These are phyloP conservation scores for Zaprionus gabonicus DNA, from an alignment of 1,140 invertebrate genomes.

Conservation along the genomic window DNA sequence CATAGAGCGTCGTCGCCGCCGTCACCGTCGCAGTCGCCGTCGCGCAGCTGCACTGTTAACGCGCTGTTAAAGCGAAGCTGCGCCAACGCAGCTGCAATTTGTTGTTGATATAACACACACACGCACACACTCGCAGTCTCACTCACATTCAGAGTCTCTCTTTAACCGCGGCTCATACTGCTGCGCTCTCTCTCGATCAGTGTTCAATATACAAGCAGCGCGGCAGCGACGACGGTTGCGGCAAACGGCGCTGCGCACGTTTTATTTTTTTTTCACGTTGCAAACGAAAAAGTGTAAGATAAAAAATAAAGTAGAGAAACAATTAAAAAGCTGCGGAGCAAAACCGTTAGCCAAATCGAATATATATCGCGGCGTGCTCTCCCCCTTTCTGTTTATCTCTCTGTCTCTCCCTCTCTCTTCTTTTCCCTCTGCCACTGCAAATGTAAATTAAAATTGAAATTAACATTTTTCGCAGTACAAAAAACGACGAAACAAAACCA, in stretches of 20 bases:
- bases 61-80: slow-evolving; percentile 1
- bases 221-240: neutral
- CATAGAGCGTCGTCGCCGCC: neutral
- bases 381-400: neutral
- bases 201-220: neutral
- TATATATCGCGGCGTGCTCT: neutral
- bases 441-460: slow-evolving; percentile 32
- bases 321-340: slow-evolving; percentile 5
- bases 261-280: slow-evolving; percentile 6
- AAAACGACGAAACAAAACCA: slow-evolving; percentile 31
- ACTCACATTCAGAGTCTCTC: neutral
- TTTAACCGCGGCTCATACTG: neutral
- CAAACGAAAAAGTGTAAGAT: slow-evolving; percentile 15
- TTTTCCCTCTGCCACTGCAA: neutral
- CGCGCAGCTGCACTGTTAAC: slow-evolving; percentile 5
- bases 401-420: neutral
- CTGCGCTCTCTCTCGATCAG: neutral
- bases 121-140: too few relatives aligned
- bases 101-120: too few relatives aligned
- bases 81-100: neutral
- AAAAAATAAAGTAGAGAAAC: slow-evolving; percentile 9
- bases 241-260: neutral
- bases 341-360: neutral
- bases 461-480: slow-evolving; percentile 67
- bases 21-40: neutral